phyloP scores from a whole-genome alignment of 1,140 invertebrate species.

The Aricia agestis region DNA sequence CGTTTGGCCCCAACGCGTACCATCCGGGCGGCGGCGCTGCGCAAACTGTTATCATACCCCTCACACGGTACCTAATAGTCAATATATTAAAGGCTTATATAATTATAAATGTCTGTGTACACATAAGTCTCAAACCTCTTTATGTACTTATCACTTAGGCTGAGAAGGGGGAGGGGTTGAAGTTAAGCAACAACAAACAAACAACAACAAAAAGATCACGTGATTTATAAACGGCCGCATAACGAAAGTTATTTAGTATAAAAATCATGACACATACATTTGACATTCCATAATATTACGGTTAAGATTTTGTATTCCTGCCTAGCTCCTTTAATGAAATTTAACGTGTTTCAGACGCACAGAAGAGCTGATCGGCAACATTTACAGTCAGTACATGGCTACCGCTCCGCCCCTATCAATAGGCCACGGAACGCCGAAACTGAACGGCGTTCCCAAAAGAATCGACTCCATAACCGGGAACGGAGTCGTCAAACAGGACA shows the following conservation, averaged over 20 bases:
- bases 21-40: constrained; percentile 71
- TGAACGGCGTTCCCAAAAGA: constrained; percentile 45
- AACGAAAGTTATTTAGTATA: too few relatives aligned
- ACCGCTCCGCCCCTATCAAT: constrained; percentile 56
- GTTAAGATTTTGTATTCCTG: too few relatives aligned
- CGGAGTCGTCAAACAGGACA: constrained; percentile 46
- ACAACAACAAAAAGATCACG: too few relatives aligned
- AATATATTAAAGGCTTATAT: not conserved
- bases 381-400: constrained; percentile 70
- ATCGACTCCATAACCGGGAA: constrained; percentile 45
- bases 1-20: constrained; percentile 80
- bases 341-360: constrained; percentile 54
- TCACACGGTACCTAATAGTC: constrained; percentile 59
- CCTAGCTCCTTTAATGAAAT: too few relatives aligned
- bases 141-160: too few relatives aligned
- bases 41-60: constrained; percentile 77
- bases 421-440: constrained; percentile 48
- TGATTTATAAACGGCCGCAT: too few relatives aligned
- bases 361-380: constrained; percentile 71
- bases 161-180: too few relatives aligned
- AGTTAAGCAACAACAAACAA: too few relatives aligned
- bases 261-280: too few relatives aligned
- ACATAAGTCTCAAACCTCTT: too few relatives aligned
- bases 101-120: too few relatives aligned
- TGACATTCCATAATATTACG: too few relatives aligned